Percentiles rank a stretch among this genome's conserved stretches.
These are phyloP conservation scores for Dryocosmus kuriphilus DNA, from an alignment of 2,888 invertebrate genomes.

Conservation along the genomic window DNA sequence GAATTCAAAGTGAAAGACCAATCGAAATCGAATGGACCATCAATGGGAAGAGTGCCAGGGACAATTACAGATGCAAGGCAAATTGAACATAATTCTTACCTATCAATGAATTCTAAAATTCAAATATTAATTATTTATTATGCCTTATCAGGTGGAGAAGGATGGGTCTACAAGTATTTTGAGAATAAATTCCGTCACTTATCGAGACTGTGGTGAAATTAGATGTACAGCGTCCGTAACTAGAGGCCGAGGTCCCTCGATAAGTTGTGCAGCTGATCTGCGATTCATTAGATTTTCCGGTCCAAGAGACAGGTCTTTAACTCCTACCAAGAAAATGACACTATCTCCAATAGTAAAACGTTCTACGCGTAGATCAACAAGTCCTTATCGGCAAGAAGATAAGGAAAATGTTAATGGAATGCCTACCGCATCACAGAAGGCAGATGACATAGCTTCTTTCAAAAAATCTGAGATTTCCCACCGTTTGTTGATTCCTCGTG, in stretches of 20 bases:
- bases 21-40: conserved; percentile 80
- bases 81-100: conserved; percentile 7
- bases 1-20: conserved; percentile 77
- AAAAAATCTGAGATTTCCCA: background rate
- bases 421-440: background rate
- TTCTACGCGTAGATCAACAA: conserved; percentile 18
- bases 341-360: conserved; percentile 16
- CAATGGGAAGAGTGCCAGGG: conserved; percentile 76
- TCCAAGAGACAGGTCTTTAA: conserved; percentile 12
- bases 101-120: background rate
- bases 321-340: conserved; percentile 29
- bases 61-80: conserved; percentile 73
- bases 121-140: background rate
- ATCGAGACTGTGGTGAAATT: conserved; percentile 79
- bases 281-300: conserved; percentile 57
- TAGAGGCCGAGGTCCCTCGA: conserved; percentile 66
- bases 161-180: conserved; percentile 80
- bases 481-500: background rate
- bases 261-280: conserved; percentile 71
- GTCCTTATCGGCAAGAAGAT: conserved; percentile 12
- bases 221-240: conserved; percentile 73
- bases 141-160: conserved; percentile 76
- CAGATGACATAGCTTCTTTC: background rate
- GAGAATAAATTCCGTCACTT: conserved; percentile 80
- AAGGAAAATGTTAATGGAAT: conserved; percentile 33